phyloP scores from a whole-genome alignment of 1,140 invertebrate species.

The Danaus plexippus region DNA sequence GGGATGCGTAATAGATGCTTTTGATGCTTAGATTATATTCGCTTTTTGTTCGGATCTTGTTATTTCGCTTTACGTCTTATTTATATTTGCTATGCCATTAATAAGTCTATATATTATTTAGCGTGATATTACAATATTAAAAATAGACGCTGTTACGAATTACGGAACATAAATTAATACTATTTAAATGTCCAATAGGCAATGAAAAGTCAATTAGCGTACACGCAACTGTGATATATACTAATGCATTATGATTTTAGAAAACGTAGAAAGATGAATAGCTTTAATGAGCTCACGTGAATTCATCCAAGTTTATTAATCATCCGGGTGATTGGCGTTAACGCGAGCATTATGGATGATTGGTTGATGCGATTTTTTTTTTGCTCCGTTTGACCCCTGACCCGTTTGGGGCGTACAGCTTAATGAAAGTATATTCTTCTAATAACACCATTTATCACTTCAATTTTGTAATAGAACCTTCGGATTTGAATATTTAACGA shows the following conservation, averaged over 20 bases:
- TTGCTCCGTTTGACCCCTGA: constrained; percentile 18
- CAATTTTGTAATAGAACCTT: constrained; percentile 7
- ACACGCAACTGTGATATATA: no score
- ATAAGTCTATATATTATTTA: constrained; percentile 2
- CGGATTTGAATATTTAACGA: constrained; percentile 19
- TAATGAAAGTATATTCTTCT: constrained; percentile 31
- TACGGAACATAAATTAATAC: no score
- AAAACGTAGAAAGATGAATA: constrained; percentile 1
- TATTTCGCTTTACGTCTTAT: constrained; percentile 14
- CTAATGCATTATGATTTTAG: no score
- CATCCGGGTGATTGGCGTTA: constrained; percentile 26
- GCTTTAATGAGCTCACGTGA: constrained; percentile 20
- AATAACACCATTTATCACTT: constrained; percentile 25
- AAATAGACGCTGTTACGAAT: no score
- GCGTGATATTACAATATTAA: background rate
- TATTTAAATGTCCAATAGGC: no score
- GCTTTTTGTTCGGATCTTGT: constrained; percentile 28
- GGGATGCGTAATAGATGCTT: constrained; percentile 31
- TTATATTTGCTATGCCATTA: constrained; percentile 6
- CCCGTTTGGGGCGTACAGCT: constrained; percentile 15
- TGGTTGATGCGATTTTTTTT: constrained; percentile 12
- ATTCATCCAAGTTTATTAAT: constrained; percentile 23
- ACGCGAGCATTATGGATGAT: constrained; percentile 21
- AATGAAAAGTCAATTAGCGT: no score
- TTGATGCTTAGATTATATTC: constrained; percentile 27